These are phyloP conservation scores for Barbus barbus DNA, from an alignment of 2,113 vertebrate genomes.

Conservation along the genomic window DNA sequence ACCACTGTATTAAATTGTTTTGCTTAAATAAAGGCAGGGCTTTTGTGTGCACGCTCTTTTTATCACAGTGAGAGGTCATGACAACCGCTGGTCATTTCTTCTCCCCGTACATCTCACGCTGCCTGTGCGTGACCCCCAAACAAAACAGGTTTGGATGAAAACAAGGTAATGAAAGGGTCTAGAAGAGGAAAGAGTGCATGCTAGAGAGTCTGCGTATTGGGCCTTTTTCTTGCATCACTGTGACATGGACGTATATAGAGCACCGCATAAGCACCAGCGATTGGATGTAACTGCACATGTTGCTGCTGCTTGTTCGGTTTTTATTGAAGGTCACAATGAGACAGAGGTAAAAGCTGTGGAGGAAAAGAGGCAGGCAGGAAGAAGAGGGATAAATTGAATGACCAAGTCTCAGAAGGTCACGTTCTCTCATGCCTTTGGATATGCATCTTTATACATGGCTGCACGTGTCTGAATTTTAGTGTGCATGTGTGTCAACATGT, in stretches of 20 bases:
- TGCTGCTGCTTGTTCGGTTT: slow-evolving; percentile 13
- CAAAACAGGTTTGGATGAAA: background rate
- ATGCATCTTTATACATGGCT: background rate
- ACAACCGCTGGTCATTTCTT: background rate
- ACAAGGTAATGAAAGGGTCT: background rate
- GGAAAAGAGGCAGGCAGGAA: background rate
- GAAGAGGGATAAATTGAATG: background rate
- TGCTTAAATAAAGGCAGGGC: slow-evolving; percentile 8
- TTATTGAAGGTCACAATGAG: slow-evolving; percentile 1
- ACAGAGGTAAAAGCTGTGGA: background rate
- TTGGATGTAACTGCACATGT: slow-evolving; percentile 27
- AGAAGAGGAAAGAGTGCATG: background rate
- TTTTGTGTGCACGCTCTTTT: slow-evolving; percentile 5
- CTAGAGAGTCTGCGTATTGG: background rate
- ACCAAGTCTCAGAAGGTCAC: slow-evolving; percentile 15
- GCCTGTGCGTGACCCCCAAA: background rate
- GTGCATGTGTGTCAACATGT: background rate
- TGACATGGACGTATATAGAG: background rate
- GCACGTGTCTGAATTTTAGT: background rate
- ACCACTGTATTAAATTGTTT: slow-evolving; percentile 16
- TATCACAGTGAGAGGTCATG: background rate
- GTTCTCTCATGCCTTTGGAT: background rate
- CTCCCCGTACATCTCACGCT: background rate
- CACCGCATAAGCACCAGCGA: background rate
- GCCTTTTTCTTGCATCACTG: background rate